Percentiles rank a stretch among this genome's conserved stretches.
Conservation (phyloP, 2,113 vertebrate genomes). For the Hippocampus abdominalis region DNA sequence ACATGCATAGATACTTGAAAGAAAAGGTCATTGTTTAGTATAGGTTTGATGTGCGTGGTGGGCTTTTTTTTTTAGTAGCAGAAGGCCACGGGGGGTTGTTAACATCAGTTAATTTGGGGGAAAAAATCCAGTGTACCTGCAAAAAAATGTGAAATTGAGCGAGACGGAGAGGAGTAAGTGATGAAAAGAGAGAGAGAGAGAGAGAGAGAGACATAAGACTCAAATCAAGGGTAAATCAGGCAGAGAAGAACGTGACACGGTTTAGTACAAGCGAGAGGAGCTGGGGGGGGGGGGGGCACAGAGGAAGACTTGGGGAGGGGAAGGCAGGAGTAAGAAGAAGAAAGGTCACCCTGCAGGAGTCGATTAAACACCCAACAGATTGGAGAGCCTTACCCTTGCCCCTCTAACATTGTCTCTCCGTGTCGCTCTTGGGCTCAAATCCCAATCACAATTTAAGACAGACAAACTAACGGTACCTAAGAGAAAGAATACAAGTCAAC, state of each 20-base stretch:
- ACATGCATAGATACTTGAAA: conserved; percentile 77
- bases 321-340: conserved; percentile 59
- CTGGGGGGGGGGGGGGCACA: conserved; percentile 53
- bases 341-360: conserved; percentile 66
- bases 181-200: conserved; percentile 76
- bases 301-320: conserved; percentile 60
- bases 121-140: conserved; percentile 92
- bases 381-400: conserved; percentile 99
- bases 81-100: conserved; percentile 60
- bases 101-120: conserved; percentile 66
- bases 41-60: conserved; percentile 67
- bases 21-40: conserved; percentile 74
- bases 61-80: conserved; percentile 41
- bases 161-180: conserved; percentile 77
- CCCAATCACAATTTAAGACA: conserved; percentile 95
- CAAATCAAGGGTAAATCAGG: conserved; percentile 72
- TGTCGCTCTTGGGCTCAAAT: conserved; percentile 85
- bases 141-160: conserved; percentile 92
- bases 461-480: conserved; percentile 99
- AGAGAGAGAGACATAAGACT: conserved; percentile 76
- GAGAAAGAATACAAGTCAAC: conserved; percentile 99
- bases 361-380: conserved; percentile 84
- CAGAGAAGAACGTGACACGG: conserved; percentile 65
- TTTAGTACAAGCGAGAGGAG: conserved; percentile 58
- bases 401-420: conserved; percentile 86